These are phyloP conservation scores for Mus caroli DNA, from an alignment of 2,797 vertebrate species.

Conservation along the genomic window DNA sequence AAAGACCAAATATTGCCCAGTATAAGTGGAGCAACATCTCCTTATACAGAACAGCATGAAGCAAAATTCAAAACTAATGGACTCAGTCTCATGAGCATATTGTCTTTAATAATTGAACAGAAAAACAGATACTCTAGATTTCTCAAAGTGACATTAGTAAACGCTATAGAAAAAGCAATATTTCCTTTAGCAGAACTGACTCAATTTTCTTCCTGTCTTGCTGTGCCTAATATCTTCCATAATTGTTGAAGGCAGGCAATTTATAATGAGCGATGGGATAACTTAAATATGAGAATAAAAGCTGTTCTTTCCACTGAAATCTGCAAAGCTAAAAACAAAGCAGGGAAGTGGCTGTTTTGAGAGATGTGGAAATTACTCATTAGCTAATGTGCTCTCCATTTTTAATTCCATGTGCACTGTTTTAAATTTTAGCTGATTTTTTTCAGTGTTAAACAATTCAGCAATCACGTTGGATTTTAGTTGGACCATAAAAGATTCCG, in stretches of 20 bases:
- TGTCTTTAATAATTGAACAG: slow-evolving; percentile 74
- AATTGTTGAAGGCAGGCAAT: slow-evolving; percentile 62
- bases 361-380: not conserved
- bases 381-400: not conserved
- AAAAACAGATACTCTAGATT: slow-evolving; percentile 69
- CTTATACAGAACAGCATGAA: slow-evolving; percentile 46
- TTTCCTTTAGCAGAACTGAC: slow-evolving; percentile 64
- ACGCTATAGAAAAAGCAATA: slow-evolving; percentile 54
- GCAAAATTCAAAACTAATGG: slow-evolving; percentile 68
- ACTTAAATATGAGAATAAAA: slow-evolving; percentile 31
- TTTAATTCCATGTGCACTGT: not conserved
- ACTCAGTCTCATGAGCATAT: slow-evolving; percentile 41
- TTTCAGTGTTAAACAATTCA: not conserved
- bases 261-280: slow-evolving; percentile 49
- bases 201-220: slow-evolving; percentile 67
- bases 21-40: slow-evolving; percentile 55
- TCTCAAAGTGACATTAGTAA: slow-evolving; percentile 73
- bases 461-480: not conserved
- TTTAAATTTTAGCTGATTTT: not conserved
- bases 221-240: slow-evolving; percentile 63
- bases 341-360: not conserved
- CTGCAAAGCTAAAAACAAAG: slow-evolving; percentile 53
- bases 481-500: not conserved
- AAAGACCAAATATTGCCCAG: slow-evolving; percentile 23
- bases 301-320: not conserved